phyloP scores from a whole-genome alignment of 2,888 invertebrate genomes.

The Hipparchia sbordonii region DNA sequence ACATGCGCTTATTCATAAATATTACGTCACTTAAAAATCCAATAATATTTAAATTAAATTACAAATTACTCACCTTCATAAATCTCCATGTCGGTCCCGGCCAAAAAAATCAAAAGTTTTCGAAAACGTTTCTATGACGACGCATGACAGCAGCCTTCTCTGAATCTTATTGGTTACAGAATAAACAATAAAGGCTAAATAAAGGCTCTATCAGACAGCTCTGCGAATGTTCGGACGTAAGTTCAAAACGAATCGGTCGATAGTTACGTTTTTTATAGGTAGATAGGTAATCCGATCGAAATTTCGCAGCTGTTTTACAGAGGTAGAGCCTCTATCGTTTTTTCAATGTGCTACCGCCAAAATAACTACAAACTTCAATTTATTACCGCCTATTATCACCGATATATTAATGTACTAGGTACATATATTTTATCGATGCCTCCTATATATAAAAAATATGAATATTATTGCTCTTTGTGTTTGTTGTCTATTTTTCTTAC shows the following conservation, averaged over 20 bases:
- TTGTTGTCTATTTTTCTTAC: too few species aligned
- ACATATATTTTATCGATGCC: too few species aligned
- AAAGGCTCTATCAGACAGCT: slow-evolving; percentile 11
- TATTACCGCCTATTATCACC: too few species aligned
- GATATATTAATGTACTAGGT: too few species aligned
- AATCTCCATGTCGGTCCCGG: slow-evolving; percentile 76
- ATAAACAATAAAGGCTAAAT: slow-evolving; percentile 25
- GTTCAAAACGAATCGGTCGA: neutral
- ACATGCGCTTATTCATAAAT: neutral
- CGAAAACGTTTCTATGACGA: slow-evolving; percentile 81
- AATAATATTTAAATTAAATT: slow-evolving; percentile 37
- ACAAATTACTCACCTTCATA: slow-evolving; percentile 67
- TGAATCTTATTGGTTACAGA: slow-evolving; percentile 56
- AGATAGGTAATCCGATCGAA: too few species aligned
- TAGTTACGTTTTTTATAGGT: neutral
- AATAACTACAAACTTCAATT: too few species aligned
- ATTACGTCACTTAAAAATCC: slow-evolving; percentile 36
- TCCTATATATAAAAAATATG: too few species aligned
- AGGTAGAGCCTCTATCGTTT: too few species aligned
- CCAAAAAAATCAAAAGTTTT: slow-evolving; percentile 74
- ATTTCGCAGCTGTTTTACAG: too few species aligned
- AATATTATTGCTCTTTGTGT: too few species aligned
- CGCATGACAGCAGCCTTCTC: slow-evolving; percentile 75
- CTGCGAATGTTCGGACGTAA: neutral
- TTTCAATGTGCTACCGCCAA: too few species aligned